Evolutionary conservation across 53 echinoderm and acorn worm genomes (phyloP), one percentile per base, ranked within the genome.

Genomic region (Apostichopus leukothele): DNA sequence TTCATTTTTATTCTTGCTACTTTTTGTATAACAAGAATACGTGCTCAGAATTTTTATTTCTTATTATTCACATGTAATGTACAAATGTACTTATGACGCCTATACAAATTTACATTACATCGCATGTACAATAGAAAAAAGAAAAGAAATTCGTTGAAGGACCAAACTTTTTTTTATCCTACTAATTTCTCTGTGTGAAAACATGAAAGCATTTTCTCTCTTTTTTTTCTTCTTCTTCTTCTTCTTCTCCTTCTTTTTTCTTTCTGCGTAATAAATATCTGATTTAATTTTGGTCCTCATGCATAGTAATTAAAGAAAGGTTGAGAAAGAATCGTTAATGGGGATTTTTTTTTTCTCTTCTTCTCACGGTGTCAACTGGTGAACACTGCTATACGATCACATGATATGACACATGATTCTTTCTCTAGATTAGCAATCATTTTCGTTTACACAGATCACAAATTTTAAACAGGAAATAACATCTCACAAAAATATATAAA

Each of bases 401-500:
- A 22, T 81, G 14, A 55, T 55, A 71, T 6, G 1, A 50, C 81
- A 53, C 59, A 22, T 81, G 81, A 81, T 54, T 81, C 81, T 54
- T 81, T 55, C 81, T 81, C 51, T 81, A 14, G 57, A 50, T 79
- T 79, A 79, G 79, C 79, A 79, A 63, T 79, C 79, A 79, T 79
- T 52, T 52, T 79, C 52, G 79, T 79, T 79, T 19, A 79, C 79
- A 79, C 50, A 79, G 53, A 53, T 79, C 84, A 84, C 60, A 66
- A 84, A 19, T 84, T 39, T 39, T 63, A 14, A 92, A 94, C 91
- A 84, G 90, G 92, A 94, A 94, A 83, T 93, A 93, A 92, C 83
- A 95, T 95, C 95, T 97, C 97, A 97, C 95, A 97, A 97, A 97
- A 97, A 97, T 97, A 97, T 97, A 97, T 97, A 97, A 97, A 97